Base-by-base conservation (phyloP, 2,888 invertebrate species). In the Conistra vaccinii region DNA sequence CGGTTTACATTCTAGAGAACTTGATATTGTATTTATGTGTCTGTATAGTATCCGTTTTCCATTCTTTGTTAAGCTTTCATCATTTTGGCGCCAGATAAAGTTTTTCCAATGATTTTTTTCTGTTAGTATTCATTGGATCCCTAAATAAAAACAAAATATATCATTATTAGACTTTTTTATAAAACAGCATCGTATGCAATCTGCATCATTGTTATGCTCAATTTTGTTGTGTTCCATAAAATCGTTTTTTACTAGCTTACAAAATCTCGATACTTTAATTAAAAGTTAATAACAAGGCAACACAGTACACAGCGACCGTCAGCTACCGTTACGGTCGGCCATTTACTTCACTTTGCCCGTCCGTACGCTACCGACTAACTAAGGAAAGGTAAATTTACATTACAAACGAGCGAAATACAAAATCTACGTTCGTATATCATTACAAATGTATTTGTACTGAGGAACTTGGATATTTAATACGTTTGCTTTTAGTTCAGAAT, bases 351-450 rank as follows among this genome's bases (percentile, higher is more conserved):
- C 88, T 89, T 89, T 85, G 89, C 87, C 82, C 87, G 84, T 83
- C 85, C 87, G 89, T 89, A 88, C 89, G 88, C 89, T 85, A 83
- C 85, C 80, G 83, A 90, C 90, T 91, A 91, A 92, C 92, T 92
- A 91, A 93, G 91, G 91, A 90, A 91, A 92, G 90, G 93, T 91
- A 91, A 91, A 94, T 94, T 94, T 93, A 92, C 94, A 94, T 94
- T 90, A 92, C 93, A 94, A 93, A 94, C 93, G 93, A 91, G 89
- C 87, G 89, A 91, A 92, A 92, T 88, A 90, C 90, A 89, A 91
- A 90, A 91, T 91, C 89, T 88, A 88, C 89, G 85, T 88, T 89
- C 88, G 86, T 89, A 84, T 85, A 82, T 85, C 83, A 90, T 88
- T 87, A 87, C 86, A 89, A 90, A 89, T 85, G 88, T 89, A 89